phyloP scores from a whole-genome alignment of 1,140 invertebrate genomes.

The Nasonia giraulti region DNA sequence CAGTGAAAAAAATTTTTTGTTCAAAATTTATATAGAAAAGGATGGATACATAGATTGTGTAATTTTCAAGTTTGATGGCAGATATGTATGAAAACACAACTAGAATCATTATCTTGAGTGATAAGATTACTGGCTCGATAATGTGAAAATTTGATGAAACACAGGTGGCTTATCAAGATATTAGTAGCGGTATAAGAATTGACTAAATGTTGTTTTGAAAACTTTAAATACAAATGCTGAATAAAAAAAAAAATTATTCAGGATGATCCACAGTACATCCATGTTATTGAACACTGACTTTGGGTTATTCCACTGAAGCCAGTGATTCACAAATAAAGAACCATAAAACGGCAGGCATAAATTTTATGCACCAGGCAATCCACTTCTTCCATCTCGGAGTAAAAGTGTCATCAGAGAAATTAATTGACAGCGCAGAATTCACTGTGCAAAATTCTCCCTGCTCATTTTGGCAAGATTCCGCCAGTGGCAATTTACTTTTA shows the following conservation, averaged over 20 bases:
- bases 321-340: neutral
- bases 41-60: neutral
- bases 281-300: neutral
- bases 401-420: too few species aligned
- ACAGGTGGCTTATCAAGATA: conserved; percentile 15
- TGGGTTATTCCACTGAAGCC: neutral
- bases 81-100: neutral
- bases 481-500: conserved; percentile 1
- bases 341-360: too few species aligned
- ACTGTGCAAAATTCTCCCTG: neutral
- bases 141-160: conserved; percentile 7
- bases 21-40: neutral
- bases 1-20: neutral
- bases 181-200: neutral
- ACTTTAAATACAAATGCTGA: neutral
- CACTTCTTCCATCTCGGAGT: too few species aligned
- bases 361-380: too few species aligned
- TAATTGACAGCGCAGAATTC: neutral
- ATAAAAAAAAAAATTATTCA: neutral
- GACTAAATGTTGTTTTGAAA: neutral
- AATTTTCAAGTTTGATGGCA: conserved; percentile 30
- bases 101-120: conserved; percentile 28
- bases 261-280: neutral
- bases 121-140: conserved; percentile 40
- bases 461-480: neutral